Conservation (phyloP, 2,797 vertebrate genomes). For the Capromys pilorides region DNA sequence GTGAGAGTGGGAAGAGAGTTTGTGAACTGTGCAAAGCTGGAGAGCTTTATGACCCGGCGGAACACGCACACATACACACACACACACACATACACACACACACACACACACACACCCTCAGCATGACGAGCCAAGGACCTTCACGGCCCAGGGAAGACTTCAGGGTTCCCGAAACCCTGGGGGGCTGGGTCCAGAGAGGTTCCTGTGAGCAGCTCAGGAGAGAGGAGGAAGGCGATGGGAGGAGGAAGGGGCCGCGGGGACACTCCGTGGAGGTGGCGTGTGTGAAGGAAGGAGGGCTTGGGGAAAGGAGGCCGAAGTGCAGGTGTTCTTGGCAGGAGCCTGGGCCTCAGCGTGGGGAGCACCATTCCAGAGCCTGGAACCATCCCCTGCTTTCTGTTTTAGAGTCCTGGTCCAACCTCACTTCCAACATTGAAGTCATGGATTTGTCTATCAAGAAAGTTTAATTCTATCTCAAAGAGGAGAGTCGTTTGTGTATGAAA, state of each 20-base stretch:
- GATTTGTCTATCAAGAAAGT: not conserved
- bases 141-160: not conserved
- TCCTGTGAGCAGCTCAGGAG: not conserved
- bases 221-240: not conserved
- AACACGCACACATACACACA: not conserved
- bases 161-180: not conserved
- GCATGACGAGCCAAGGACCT: not conserved
- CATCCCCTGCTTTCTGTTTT: not conserved
- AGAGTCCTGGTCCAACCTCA: not conserved
- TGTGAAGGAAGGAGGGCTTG: conserved; percentile 13
- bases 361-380: not conserved
- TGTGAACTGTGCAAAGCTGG: not conserved
- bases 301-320: not conserved
- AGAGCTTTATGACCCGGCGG: not conserved
- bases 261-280: not conserved
- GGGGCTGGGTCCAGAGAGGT: not conserved
- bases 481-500: not conserved
- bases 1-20: not conserved
- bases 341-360: not conserved
- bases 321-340: not conserved
- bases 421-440: not conserved
- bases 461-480: not conserved
- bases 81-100: no score
- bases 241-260: conserved; percentile 18
- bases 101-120: not conserved